Base-by-base conservation (phyloP, 2,888 invertebrate species). In the Phorcus lineatus region DNA sequence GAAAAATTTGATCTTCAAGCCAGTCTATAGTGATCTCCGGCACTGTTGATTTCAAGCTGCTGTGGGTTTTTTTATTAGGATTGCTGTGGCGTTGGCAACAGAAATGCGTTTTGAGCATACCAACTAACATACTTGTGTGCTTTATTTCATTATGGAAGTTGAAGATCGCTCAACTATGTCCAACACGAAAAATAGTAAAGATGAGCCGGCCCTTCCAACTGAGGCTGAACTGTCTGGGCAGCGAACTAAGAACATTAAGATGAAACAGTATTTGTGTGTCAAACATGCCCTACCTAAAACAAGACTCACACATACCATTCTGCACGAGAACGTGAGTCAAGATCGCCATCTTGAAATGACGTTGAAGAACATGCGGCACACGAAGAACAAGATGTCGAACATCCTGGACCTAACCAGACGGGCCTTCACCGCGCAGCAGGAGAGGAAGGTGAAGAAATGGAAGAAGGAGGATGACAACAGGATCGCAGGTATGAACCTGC, bases 311-410 rank as follows among this genome's bases (percentile, higher is more conserved):
- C 89, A 90, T 77, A 86, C 90, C 19, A 90, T 91, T 28, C 82
- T 90, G 47, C 87, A 90, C 83, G 90, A 91, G 80, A 91, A 91
- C 80, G 85, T 87, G 17, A 90, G 89, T 74, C 89, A 90, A 79
- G 88, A 87, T 53, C 84, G 90, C 13, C 90, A 90, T 76, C 85
- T 91, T 9, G 85, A 84, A 28, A 88, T 88, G 84, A 87, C 85
- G 31, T 81, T 90, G 80, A 81, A 83, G 17, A 84, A 85, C 40
- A 81, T 91, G 53, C 81, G 83, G 28, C 82, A 80, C 77, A 82
- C 88, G 36, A 84, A 87, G 77, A 77, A 86, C 75, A 84, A 87
- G 22, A 85, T 88, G 70, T 80, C 85, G 1, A 83, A 85, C 62
- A 86, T 86, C 62, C 82, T 87, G 54, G 90, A 91, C 80, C 86